Conservation (phyloP, 2,888 invertebrate species). For the Meiosimyza decipiens region DNA sequence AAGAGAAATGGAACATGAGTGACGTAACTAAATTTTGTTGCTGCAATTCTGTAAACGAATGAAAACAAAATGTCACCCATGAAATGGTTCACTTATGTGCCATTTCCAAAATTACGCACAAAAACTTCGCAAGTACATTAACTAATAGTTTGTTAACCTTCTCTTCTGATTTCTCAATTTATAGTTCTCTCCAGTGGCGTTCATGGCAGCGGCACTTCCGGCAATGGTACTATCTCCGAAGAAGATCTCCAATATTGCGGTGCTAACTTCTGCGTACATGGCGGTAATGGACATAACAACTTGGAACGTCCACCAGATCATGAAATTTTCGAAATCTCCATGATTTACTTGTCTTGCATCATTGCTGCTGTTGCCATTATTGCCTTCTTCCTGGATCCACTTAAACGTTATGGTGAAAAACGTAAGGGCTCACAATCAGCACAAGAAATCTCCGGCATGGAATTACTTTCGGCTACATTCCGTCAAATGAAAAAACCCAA, state of each 20-base stretch:
- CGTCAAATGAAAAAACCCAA: constrained; percentile 91
- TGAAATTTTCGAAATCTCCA: constrained; percentile 89
- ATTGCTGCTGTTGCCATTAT: constrained; percentile 87
- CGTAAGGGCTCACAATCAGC: constrained; percentile 80
- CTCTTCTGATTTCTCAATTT: background rate
- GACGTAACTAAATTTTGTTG: no score
- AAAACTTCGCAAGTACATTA: no score
- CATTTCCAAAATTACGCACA: no score
- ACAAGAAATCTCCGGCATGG: constrained; percentile 80
- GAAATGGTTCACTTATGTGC: background rate
- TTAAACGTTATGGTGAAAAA: constrained; percentile 91
- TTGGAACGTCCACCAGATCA: constrained; percentile 83
- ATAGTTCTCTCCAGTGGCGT: constrained; percentile 79
- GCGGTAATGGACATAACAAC: constrained; percentile 78
- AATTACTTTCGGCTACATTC: constrained; percentile 87
- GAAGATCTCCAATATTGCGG: constrained; percentile 75
- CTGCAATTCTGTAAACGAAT: no score
- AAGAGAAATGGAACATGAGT: no score
- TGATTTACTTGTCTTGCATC: constrained; percentile 90
- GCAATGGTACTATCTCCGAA: constrained; percentile 66
- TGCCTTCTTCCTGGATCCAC: constrained; percentile 87
- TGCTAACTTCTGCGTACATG: constrained; percentile 84
- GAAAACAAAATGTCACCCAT: no score
- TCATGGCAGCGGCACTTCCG: constrained; percentile 69
- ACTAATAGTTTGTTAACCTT: background rate